phyloP scores from a whole-genome alignment of 92 coral and sea anemone species.

The Zoanthus sansibaricus region DNA sequence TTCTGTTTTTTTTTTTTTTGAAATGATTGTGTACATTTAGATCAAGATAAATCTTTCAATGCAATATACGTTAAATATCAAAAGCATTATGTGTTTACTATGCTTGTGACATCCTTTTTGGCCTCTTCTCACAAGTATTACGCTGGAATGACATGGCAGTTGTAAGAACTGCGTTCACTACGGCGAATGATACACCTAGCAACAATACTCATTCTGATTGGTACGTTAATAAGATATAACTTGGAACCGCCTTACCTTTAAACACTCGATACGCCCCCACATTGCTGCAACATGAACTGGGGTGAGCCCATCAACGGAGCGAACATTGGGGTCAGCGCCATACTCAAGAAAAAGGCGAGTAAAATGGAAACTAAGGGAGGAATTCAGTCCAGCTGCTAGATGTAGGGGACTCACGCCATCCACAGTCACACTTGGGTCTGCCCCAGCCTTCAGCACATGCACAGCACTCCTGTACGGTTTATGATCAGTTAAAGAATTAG shows the following conservation, averaged over 20 bases:
- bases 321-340: constrained; percentile 85
- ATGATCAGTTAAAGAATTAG: not conserved
- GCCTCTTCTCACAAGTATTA: too few species aligned
- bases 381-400: constrained; percentile 79
- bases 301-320: constrained; percentile 89
- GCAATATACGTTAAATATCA: too few species aligned
- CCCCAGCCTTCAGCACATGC: constrained; percentile 74
- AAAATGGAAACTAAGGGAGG: constrained; percentile 83
- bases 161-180: not conserved
- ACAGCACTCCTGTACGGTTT: constrained; percentile 59
- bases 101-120: too few species aligned
- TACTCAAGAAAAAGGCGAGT: constrained; percentile 82
- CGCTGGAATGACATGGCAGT: too few species aligned
- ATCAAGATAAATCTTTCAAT: too few species aligned
- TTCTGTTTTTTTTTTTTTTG: too few species aligned
- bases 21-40: too few species aligned
- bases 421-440: constrained; percentile 78
- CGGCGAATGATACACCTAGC: not conserved
- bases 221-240: not conserved
- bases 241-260: constrained; percentile 58
- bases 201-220: not conserved
- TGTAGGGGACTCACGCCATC: constrained; percentile 89
- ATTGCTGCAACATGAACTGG: constrained; percentile 96
- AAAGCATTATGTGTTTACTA: too few species aligned
- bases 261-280: constrained; percentile 90